A percentile compares a stretch with the other conserved stretches of the same genome.
Conservation (phyloP, 2,888 invertebrate genomes). For the Drosophila mimica region DNA sequence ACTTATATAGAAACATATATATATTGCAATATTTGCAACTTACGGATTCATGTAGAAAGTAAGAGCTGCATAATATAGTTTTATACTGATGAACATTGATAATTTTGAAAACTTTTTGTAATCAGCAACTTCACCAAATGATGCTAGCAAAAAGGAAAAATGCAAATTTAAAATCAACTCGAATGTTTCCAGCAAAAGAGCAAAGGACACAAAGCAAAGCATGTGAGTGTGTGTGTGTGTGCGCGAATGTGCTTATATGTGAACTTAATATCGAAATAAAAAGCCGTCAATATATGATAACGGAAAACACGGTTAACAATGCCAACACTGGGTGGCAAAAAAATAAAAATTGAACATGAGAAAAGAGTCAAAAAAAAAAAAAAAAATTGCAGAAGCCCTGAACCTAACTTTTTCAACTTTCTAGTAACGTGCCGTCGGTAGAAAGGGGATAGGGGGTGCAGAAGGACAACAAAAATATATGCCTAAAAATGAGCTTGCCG, state of each 20-base stretch:
- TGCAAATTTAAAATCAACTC: slow-evolving; percentile 8
- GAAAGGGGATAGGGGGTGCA: not conserved
- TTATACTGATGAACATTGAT: slow-evolving; percentile 1
- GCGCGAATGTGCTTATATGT: slow-evolving; percentile 2
- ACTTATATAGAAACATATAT: not conserved
- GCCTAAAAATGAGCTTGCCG: slow-evolving; percentile 66
- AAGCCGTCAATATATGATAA: slow-evolving; percentile 57
- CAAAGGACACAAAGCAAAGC: slow-evolving; percentile 4
- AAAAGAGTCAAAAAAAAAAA: slow-evolving; percentile 20
- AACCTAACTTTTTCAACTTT: slow-evolving; percentile 46
- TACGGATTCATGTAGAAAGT: no score
- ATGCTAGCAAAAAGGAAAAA: slow-evolving; percentile 12
- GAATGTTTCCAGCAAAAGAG: not conserved
- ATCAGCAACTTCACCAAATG: slow-evolving; percentile 46
- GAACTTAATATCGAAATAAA: slow-evolving; percentile 58
- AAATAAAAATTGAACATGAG: slow-evolving; percentile 38
- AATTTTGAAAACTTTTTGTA: slow-evolving; percentile 31
- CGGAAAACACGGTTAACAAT: slow-evolving; percentile 28
- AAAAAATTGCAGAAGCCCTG: slow-evolving; percentile 7
- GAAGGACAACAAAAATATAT: slow-evolving; percentile 42
- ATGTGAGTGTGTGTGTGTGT: not conserved
- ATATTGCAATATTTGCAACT: not conserved
- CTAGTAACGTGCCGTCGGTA: slow-evolving; percentile 9
- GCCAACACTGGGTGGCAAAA: slow-evolving; percentile 20
- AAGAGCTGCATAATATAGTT: not conserved